Base-by-base conservation (phyloP, 2,888 invertebrate genomes). In the Torymus aiolomorphi region DNA sequence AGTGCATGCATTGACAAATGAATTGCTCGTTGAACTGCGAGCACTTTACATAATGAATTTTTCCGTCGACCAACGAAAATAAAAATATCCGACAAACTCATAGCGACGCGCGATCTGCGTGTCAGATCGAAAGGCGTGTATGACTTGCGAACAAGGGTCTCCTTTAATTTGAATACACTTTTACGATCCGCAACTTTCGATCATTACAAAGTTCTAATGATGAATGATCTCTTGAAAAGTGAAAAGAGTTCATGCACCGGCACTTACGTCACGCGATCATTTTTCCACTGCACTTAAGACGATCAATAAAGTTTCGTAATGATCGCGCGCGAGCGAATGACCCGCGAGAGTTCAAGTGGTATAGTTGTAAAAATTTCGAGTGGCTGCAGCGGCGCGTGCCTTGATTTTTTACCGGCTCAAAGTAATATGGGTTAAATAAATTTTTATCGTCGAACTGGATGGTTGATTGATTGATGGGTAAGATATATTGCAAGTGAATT, bases 271-370 rank as follows among this genome's bases (percentile, higher is more conserved):
- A 78, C 18, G 42, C 63, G 14, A 71, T 71, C 42, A 42, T 42
- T 42, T 77, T 65, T 77, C 69, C 31, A 61, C 24, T 51, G 57
- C 63, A 69, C 63, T 63, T 16, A 31, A 5, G 18, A 74, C 63
- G 49, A 78, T 78, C 73, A 63, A 74, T 78, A 69, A 61, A 62
- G 18, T 78, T 78, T 73, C 73, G 13, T 11, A 78, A 78, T n/a
- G 54, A 52, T 31, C 18, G 13, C 14, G 42, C 8, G 8, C 4
- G 42, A 67, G n/a, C 31, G 20, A 57, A 12, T 20, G 42, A 57
- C 56, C 18, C 14, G n/a, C 42, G 42, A 42, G 42, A 20, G 42
- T 42, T 52, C 24, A 24, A 54, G 16, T 42, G 5, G 42, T 42
- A 0, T 42, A 8, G 5, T 42, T 42, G 42, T 42, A 42, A 42